phyloP scores from a whole-genome alignment of 2,888 invertebrate genomes.

The Syritta pipiens region DNA sequence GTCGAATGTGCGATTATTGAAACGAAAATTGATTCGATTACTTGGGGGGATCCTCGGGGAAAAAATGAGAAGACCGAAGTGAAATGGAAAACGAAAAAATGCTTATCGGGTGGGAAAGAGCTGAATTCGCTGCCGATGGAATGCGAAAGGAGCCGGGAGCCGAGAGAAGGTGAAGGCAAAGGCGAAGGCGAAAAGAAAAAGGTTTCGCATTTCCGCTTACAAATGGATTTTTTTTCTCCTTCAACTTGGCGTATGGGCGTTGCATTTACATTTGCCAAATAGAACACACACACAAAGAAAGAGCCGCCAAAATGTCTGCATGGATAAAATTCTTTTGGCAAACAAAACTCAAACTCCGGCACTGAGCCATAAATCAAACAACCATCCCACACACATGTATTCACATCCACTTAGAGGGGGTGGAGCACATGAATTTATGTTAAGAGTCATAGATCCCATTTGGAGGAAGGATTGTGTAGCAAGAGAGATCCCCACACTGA shows the following conservation, averaged over 20 bases:
- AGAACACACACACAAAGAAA: constrained; percentile 7
- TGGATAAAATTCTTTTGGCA: constrained; percentile 32
- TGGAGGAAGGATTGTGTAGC: background rate
- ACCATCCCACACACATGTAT: constrained; percentile 32
- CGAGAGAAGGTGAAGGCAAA: no score
- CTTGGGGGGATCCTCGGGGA: background rate
- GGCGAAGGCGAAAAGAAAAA: background rate
- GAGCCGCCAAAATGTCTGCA: constrained; percentile 48
- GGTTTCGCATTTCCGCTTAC: constrained; percentile 45
- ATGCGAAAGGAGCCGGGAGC: no score
- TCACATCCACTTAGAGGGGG: no score
- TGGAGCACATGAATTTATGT: no score
- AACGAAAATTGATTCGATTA: constrained; percentile 40
- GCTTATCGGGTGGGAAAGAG: constrained; percentile 30
- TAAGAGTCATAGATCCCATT: background rate
- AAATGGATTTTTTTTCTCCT: constrained; percentile 17
- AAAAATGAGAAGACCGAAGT: no score
- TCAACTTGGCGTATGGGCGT: background rate
- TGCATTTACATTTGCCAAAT: constrained; percentile 49
- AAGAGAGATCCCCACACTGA: background rate
- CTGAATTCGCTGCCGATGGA: constrained; percentile 1
- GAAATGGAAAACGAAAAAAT: constrained; percentile 25
- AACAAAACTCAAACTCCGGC: constrained; percentile 27
- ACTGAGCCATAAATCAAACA: constrained; percentile 40
- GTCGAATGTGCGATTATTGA: constrained; percentile 37